Evolutionary conservation across 1,140 invertebrate species (phyloP).

Genomic region (Magallana gigas): DNA sequence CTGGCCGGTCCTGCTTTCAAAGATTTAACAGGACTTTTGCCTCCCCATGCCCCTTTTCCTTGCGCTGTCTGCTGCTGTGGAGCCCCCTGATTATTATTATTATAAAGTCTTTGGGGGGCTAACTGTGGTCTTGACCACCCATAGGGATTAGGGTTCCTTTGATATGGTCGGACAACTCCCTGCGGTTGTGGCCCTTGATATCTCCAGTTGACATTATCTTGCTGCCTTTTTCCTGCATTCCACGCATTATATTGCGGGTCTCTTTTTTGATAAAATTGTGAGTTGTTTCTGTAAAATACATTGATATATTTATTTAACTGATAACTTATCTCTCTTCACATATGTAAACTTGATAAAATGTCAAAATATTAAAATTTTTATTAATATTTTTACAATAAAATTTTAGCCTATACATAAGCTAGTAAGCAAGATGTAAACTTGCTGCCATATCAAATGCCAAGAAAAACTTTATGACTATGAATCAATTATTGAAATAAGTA

Average conservation of each 20-base stretch:
- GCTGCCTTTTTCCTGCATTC: constrained; percentile 12
- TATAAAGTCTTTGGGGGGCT: neutral
- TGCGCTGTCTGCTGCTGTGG: neutral
- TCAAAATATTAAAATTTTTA: no score
- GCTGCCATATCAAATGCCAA: no score
- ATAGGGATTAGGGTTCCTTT: neutral
- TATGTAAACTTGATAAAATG: no score
- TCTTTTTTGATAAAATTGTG: neutral
- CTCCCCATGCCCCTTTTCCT: neutral
- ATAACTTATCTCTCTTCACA: no score
- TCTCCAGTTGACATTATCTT: neutral
- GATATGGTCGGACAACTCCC: neutral
- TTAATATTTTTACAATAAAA: no score
- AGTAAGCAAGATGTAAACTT: no score
- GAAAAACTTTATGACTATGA: no score
- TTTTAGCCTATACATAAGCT: no score
- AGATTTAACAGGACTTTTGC: neutral
- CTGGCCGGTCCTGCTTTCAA: constrained; percentile 35
- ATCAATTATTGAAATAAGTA: no score
- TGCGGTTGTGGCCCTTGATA: no score
- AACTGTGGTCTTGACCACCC: neutral
- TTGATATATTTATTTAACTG: neutral
- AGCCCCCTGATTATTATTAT: neutral
- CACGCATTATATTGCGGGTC: constrained; percentile 4
- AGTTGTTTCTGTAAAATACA: neutral